phyloP scores from a whole-genome alignment of 2,797 vertebrate species.

The Paratrypauchen microcephalus region DNA sequence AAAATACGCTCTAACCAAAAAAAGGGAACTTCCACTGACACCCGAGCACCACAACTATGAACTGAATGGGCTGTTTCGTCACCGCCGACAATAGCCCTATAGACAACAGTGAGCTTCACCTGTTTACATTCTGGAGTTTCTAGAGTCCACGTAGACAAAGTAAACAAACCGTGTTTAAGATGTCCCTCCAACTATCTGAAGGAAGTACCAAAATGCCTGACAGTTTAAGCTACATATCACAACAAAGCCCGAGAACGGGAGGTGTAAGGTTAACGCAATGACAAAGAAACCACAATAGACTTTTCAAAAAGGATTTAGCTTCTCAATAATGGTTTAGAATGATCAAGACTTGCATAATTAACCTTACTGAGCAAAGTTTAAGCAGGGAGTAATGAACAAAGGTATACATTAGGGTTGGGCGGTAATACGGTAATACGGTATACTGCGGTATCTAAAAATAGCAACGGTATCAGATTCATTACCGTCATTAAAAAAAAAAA shows the following conservation, averaged over 20 bases:
- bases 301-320: constrained; percentile 19
- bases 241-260: neutral
- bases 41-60: constrained; percentile 41
- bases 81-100: constrained; percentile 17
- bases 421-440: too few relatives aligned
- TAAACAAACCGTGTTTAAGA: neutral
- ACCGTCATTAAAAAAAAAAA: too few relatives aligned
- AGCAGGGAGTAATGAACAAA: neutral
- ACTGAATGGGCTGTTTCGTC: constrained; percentile 44
- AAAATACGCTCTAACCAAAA: neutral
- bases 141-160: neutral
- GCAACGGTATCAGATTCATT: too few relatives aligned
- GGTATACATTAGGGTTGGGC: too few relatives aligned
- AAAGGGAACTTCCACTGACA: constrained; percentile 60
- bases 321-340: constrained; percentile 26
- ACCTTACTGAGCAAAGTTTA: neutral
- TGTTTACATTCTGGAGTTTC: constrained; percentile 16
- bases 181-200: neutral
- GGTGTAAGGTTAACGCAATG: constrained; percentile 29
- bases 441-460: too few relatives aligned
- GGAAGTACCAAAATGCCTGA: constrained; percentile 15
- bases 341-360: constrained; percentile 1
- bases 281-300: constrained; percentile 15
- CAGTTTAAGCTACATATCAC: neutral
- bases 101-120: constrained; percentile 30